Evolutionary conservation across 2,797 vertebrate genomes (phyloP).

Genomic region (Enteromius thamalakanensis): DNA sequence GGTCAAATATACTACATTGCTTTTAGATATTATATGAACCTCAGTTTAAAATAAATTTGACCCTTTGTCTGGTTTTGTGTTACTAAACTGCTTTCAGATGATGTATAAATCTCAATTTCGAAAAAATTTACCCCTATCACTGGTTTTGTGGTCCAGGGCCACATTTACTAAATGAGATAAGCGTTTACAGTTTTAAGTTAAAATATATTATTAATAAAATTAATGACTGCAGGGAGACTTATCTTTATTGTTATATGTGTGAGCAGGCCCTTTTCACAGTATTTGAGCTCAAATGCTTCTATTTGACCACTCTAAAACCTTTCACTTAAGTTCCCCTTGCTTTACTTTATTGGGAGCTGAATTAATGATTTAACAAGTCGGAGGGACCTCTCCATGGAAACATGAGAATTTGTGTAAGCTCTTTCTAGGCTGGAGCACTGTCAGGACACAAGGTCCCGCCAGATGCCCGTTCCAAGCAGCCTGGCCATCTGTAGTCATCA

Average conservation of each 20-base stretch:
- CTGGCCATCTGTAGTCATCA: slow-evolving; percentile 57
- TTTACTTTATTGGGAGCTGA: slow-evolving; percentile 46
- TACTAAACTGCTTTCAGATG: not conserved
- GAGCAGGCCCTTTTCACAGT: slow-evolving; percentile 14
- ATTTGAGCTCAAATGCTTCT: not conserved
- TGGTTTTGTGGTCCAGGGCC: not conserved
- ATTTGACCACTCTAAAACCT: slow-evolving; percentile 47
- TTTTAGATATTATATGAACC: too few species aligned
- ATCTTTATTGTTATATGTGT: not conserved
- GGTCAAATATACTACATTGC: too few species aligned
- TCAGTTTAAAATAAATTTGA: too few species aligned
- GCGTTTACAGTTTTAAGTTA: not conserved
- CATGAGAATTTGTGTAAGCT: slow-evolving; percentile 47
- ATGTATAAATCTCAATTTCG: not conserved
- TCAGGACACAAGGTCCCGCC: slow-evolving; percentile 56
- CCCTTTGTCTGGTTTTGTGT: too few species aligned
- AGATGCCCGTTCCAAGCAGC: slow-evolving; percentile 37
- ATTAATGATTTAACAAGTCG: slow-evolving; percentile 47
- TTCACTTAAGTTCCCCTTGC: slow-evolving; percentile 54
- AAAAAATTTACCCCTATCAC: too few species aligned
- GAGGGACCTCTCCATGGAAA: slow-evolving; percentile 57
- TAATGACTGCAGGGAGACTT: not conserved
- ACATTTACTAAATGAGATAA: not conserved
- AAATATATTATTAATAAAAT: not conserved
- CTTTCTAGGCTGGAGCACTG: slow-evolving; percentile 47